These are phyloP conservation scores for Epirrhoe alternata DNA, from an alignment of 2,888 invertebrate genomes.

Conservation along the genomic window DNA sequence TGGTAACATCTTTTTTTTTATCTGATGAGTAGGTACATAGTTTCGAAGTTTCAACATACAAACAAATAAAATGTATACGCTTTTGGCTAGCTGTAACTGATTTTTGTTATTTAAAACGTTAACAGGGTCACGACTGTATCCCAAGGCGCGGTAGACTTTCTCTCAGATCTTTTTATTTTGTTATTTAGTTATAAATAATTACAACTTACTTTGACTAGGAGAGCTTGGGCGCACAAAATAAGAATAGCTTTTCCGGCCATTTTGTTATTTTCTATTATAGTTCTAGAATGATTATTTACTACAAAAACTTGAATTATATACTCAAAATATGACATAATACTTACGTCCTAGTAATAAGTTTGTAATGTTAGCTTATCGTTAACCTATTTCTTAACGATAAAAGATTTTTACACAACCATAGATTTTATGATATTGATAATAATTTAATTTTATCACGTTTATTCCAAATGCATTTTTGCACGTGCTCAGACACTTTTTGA, in stretches of 20 bases:
- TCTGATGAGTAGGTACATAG: no score
- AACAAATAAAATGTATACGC: no score
- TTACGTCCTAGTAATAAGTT: constrained; percentile 11
- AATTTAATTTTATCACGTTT: neutral
- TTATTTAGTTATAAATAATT: neutral
- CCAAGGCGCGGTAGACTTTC: no score
- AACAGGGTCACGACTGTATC: no score
- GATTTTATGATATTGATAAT: neutral
- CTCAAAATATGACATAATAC: constrained; percentile 13
- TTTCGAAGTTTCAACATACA: no score
- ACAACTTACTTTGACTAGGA: constrained; percentile 43
- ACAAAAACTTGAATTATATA: constrained; percentile 8
- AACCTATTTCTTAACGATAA: constrained; percentile 19
- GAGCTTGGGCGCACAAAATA: constrained; percentile 33
- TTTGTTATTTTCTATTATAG: constrained; percentile 8
- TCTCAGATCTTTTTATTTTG: no score
- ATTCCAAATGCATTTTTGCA: no score
- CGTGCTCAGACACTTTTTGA: no score
- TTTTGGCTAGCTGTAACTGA: no score
- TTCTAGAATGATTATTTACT: constrained; percentile 29
- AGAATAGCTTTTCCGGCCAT: constrained; percentile 25
- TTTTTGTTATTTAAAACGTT: no score
- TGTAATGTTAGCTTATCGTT: constrained; percentile 7
- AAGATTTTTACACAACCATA: constrained; percentile 1
- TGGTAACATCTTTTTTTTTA: no score